Evolutionary conservation across 2,113 vertebrate genomes (phyloP).

Genomic region (Haplochromis burtoni): DNA sequence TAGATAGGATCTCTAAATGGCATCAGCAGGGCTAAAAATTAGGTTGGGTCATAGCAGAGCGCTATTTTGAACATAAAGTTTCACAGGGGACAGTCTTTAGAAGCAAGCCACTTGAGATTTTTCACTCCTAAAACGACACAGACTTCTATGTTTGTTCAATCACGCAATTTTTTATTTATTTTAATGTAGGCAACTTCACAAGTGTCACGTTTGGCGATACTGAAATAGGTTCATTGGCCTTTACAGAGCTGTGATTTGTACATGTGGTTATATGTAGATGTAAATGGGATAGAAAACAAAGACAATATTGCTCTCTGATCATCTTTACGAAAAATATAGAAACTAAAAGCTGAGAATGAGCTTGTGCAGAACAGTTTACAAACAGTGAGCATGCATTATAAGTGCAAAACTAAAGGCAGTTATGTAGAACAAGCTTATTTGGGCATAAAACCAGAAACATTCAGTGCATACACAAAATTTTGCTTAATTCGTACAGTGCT

Average conservation of each 20-base stretch:
- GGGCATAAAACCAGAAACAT: neutral
- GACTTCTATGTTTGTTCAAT: neutral
- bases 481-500: neutral
- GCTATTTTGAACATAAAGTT: neutral
- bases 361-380: neutral
- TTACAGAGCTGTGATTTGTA: neutral
- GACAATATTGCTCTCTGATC: neutral
- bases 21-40: neutral
- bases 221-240: neutral
- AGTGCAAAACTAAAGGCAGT: constrained; percentile 16
- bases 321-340: neutral
- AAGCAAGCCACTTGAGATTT: neutral
- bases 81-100: neutral
- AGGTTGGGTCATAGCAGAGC: neutral
- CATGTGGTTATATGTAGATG: neutral
- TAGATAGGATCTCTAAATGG: neutral
- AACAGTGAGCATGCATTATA: neutral
- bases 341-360: neutral
- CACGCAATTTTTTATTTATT: neutral
- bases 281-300: neutral
- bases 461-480: neutral
- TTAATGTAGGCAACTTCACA: neutral
- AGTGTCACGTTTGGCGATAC: neutral
- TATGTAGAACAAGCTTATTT: constrained; percentile 39
- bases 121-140: neutral